Conservation (phyloP, 1,140 invertebrate species). For the Drosophila lacertosa region DNA sequence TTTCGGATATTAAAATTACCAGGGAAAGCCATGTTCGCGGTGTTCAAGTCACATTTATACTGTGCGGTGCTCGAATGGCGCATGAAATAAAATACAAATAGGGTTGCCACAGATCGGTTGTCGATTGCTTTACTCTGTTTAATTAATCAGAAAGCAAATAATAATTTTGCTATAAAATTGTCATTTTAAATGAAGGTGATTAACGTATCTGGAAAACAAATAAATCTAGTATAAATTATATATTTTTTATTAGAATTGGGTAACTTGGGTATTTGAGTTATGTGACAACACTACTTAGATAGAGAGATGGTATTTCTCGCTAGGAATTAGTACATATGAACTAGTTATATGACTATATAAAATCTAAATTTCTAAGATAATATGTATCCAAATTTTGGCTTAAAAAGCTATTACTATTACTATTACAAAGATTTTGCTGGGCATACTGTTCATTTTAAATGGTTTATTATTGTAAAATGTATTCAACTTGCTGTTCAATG, state of each 20-base stretch:
- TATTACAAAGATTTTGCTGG: no score
- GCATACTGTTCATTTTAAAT: neutral
- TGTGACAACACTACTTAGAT: constrained; percentile 17
- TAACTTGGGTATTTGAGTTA: neutral
- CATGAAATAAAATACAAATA: constrained; percentile 55
- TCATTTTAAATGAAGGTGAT: neutral
- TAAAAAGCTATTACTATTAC: neutral
- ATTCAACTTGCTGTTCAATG: neutral
- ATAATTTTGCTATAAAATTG: neutral
- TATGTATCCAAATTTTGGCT: neutral
- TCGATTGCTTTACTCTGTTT: neutral
- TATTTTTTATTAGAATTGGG: neutral
- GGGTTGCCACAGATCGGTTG: constrained; percentile 26
- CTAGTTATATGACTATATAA: neutral
- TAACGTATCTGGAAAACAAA: neutral
- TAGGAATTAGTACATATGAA: neutral
- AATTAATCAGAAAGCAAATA: neutral
- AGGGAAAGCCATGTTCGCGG: constrained; percentile 87
- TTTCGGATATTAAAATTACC: constrained; percentile 79
- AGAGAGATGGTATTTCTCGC: neutral
- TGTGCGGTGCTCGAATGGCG: constrained; percentile 51
- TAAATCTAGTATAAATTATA: neutral
- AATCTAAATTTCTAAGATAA: neutral
- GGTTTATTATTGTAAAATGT: neutral
- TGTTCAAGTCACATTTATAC: constrained; percentile 68